Evolutionary conservation across 2,888 invertebrate genomes (phyloP).

Genomic region (Drosophila prolongata): DNA sequence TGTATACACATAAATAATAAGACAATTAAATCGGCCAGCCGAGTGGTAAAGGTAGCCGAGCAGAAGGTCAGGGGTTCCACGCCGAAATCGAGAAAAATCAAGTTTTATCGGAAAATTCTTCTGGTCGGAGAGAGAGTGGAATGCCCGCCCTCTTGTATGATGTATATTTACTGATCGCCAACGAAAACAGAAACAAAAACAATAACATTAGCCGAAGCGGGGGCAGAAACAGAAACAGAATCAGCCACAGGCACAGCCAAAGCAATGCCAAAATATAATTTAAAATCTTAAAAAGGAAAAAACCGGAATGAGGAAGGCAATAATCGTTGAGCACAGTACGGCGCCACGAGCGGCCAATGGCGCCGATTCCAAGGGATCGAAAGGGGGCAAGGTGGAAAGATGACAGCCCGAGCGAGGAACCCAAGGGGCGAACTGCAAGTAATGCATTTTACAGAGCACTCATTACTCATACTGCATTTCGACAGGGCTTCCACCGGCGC

Average conservation of each 20-base stretch:
- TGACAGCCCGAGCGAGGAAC: slow-evolving; percentile 7
- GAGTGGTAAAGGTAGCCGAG: slow-evolving; percentile 55
- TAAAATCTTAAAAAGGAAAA: slow-evolving; percentile 51
- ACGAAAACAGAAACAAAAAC: slow-evolving; percentile 62
- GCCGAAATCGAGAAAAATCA: slow-evolving; percentile 39
- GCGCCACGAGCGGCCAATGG: slow-evolving; percentile 41
- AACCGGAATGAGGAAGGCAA: slow-evolving; percentile 27
- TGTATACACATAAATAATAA: slow-evolving; percentile 58
- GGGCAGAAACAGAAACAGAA: slow-evolving; percentile 33
- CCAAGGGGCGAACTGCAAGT: neutral
- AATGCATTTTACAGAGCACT: neutral
- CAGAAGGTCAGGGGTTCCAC: slow-evolving; percentile 44
- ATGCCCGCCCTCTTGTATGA: slow-evolving; percentile 29
- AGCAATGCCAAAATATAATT: slow-evolving; percentile 62
- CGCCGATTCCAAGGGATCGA: slow-evolving; percentile 24
- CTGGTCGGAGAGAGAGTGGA: slow-evolving; percentile 10
- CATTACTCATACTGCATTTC: slow-evolving; percentile 2
- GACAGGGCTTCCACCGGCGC: neutral
- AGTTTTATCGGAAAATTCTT: slow-evolving; percentile 39
- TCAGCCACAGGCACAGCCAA: slow-evolving; percentile 27
- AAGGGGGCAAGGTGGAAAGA: slow-evolving; percentile 1
- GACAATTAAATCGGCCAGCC: slow-evolving; percentile 52
- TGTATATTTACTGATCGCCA: slow-evolving; percentile 69
- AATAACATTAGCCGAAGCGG: slow-evolving; percentile 10
- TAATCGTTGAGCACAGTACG: slow-evolving; percentile 29